Evolutionary conservation across 2,888 invertebrate genomes (phyloP).

Genomic region (Dryobota labecula): DNA sequence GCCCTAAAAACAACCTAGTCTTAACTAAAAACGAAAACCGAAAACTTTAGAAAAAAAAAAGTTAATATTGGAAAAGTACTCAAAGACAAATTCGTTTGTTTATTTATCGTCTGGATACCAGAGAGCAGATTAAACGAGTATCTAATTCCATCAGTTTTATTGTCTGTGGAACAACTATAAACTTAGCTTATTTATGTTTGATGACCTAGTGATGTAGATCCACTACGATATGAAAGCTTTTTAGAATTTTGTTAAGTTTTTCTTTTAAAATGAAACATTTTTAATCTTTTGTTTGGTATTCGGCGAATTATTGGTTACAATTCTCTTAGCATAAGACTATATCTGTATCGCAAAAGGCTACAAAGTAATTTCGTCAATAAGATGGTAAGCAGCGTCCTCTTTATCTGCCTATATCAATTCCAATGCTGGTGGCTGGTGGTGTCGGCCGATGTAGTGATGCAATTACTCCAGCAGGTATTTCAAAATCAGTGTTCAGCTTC

Average conservation of each 20-base stretch:
- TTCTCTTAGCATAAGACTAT: not conserved
- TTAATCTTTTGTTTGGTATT: not conserved
- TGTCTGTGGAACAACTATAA: conserved; percentile 58
- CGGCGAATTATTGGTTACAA: not conserved
- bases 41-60: conserved; percentile 4
- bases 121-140: conserved; percentile 50
- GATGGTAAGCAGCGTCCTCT: not conserved
- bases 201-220: conserved; percentile 47
- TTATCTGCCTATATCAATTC: not conserved
- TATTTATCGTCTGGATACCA: conserved; percentile 60
- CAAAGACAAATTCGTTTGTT: conserved; percentile 57
- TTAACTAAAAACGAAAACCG: conserved; percentile 10
- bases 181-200: conserved; percentile 56
- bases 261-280: not conserved
- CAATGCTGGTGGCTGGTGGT: not conserved
- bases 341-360: not conserved
- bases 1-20: not conserved
- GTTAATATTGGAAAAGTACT: conserved; percentile 38
- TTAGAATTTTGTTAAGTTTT: conserved; percentile 15
- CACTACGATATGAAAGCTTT: conserved; percentile 27
- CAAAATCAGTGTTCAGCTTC: not conserved
- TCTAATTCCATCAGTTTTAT: conserved; percentile 66
- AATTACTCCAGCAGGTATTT: not conserved
- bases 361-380: not conserved
- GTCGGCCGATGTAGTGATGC: not conserved